A percentile compares a stretch with the other conserved stretches of the same genome.
These are phyloP conservation scores for Alviniconcha strummeri DNA, from an alignment of 2,888 invertebrate genomes.

Conservation along the genomic window DNA sequence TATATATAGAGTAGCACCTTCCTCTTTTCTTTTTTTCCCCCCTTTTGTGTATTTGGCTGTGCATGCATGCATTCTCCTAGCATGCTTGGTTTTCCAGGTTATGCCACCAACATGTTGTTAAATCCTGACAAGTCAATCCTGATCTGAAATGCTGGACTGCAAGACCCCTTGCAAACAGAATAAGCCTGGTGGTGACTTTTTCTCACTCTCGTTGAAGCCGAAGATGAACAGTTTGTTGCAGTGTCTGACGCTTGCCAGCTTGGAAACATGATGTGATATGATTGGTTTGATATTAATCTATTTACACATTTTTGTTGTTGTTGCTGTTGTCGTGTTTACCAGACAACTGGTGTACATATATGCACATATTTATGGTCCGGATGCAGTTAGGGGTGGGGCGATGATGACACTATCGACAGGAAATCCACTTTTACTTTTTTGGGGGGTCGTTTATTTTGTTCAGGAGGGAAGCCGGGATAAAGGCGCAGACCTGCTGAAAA, in stretches of 20 bases:
- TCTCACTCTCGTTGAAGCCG: neutral
- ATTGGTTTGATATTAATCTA: constrained; percentile 8
- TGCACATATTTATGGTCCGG: constrained; percentile 21
- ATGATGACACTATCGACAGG: neutral
- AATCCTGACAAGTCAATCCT: too few relatives aligned
- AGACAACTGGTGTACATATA: constrained; percentile 17
- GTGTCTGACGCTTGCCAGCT: constrained; percentile 26
- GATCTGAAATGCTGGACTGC: too few relatives aligned
- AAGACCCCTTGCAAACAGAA: too few relatives aligned
- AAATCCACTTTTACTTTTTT: neutral
- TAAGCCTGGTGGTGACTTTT: neutral
- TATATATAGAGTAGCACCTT: constrained; percentile 27
- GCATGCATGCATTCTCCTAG: too few relatives aligned
- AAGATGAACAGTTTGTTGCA: constrained; percentile 5
- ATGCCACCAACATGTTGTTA: too few relatives aligned
- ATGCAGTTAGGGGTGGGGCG: neutral
- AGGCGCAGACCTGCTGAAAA: too few relatives aligned
- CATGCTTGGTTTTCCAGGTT: too few relatives aligned
- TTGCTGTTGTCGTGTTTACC: neutral
- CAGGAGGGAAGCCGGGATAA: too few relatives aligned
- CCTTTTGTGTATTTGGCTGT: too few relatives aligned
- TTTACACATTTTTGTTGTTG: neutral
- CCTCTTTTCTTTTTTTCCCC: neutral
- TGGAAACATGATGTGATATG: constrained; percentile 18
- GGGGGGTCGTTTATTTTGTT: too few relatives aligned